Evolutionary conservation across 1,140 invertebrate species (phyloP).

Genomic region (Euura lappo): DNA sequence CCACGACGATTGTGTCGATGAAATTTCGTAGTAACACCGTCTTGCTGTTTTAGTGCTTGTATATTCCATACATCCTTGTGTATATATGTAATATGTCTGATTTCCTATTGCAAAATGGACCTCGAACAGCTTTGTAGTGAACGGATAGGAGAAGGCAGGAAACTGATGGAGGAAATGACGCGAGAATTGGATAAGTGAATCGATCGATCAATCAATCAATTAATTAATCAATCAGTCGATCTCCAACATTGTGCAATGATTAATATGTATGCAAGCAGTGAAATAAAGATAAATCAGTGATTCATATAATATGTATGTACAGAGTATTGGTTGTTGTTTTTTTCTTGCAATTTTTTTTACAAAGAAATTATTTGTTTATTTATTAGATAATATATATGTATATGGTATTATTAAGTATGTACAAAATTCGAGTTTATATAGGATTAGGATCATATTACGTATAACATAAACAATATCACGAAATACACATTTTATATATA

Average conservation of each 20-base stretch:
- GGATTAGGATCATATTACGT: neutral
- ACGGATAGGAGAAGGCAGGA: conserved; percentile 2
- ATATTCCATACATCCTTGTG: neutral
- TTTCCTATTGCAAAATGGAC: conserved; percentile 7
- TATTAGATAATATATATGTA: no score
- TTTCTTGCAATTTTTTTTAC: no score
- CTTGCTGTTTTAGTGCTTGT: neutral
- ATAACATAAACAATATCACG: neutral
- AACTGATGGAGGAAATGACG: neutral
- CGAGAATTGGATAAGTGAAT: neutral
- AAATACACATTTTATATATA: conserved; percentile 14
- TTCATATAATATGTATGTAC: neutral
- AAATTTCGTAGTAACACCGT: no score
- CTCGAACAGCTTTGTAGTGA: neutral
- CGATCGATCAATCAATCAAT: conserved; percentile 1
- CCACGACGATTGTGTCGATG: no score
- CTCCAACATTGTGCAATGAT: neutral
- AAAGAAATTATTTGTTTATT: no score
- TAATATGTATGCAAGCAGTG: neutral
- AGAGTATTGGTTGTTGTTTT: no score
- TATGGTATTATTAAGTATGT: conserved; percentile 21
- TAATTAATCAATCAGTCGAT: neutral
- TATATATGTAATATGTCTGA: neutral
- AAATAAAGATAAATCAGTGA: no score
- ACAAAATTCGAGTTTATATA: conserved; percentile 18